Evolutionary conservation across 2,113 vertebrate genomes (phyloP).

Genomic region (Jaculus jaculus): DNA sequence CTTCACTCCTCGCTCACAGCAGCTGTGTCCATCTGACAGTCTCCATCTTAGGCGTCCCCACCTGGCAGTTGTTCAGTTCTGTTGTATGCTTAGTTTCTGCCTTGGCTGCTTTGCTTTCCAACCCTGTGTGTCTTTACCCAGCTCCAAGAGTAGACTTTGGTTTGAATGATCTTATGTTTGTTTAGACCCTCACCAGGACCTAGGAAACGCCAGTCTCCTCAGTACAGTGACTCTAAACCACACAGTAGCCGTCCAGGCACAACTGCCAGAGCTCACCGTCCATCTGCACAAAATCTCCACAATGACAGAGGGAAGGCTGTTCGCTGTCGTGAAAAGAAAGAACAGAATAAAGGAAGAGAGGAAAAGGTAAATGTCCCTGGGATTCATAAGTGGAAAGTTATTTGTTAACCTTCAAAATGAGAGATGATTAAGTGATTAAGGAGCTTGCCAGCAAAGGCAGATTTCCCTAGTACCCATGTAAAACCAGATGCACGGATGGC

Average conservation of each 20-base stretch:
- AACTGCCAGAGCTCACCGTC: slow-evolving; percentile 87
- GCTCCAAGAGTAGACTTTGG: neutral
- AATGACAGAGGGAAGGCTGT: slow-evolving; percentile 88
- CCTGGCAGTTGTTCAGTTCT: neutral
- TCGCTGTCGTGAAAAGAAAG: slow-evolving; percentile 93
- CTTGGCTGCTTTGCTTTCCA: neutral
- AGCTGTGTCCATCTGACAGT: neutral
- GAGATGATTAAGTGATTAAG: neutral
- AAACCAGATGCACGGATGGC: too few species aligned
- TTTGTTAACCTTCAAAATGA: neutral
- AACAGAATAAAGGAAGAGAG: slow-evolving; percentile 91
- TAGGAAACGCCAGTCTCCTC: slow-evolving; percentile 88
- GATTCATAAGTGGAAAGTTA: neutral
- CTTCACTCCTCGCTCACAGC: neutral
- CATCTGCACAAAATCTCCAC: slow-evolving; percentile 87
- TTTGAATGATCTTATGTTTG: slow-evolving; percentile 62
- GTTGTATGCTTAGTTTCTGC: neutral
- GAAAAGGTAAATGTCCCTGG: slow-evolving; percentile 89
- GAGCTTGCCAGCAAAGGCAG: neutral
- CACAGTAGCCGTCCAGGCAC: slow-evolving; percentile 89
- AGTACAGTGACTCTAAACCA: slow-evolving; percentile 89
- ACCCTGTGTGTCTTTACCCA: neutral
- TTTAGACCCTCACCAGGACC: slow-evolving; percentile 90
- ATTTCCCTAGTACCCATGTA: neutral
- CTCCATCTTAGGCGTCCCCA: neutral